Evolutionary conservation across 2,797 vertebrate species (phyloP).

Genomic region (Lindbergichthys nudifrons): DNA sequence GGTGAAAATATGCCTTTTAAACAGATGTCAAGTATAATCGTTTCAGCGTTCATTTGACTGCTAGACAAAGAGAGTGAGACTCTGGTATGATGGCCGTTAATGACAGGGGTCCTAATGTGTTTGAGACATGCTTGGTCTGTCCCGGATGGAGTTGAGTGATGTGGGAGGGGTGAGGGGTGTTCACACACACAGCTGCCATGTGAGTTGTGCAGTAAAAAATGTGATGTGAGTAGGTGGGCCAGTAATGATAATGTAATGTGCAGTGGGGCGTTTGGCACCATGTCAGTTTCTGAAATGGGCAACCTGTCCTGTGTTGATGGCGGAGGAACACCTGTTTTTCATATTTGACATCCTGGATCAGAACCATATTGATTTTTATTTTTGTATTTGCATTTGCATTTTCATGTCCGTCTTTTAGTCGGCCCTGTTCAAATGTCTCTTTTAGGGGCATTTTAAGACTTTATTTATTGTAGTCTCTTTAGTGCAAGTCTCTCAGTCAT

Average conservation of each 20-base stretch:
- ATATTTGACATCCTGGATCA: background rate
- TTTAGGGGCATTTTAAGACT: too few species aligned
- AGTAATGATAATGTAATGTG: slow-evolving; percentile 32
- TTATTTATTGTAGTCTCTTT: too few species aligned
- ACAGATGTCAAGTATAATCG: background rate
- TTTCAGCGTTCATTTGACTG: background rate
- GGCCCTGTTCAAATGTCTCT: too few species aligned
- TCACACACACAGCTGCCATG: slow-evolving; percentile 27
- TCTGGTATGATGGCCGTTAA: slow-evolving; percentile 22
- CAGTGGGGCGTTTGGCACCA: slow-evolving; percentile 39
- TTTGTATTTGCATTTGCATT: too few species aligned
- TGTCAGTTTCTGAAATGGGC: slow-evolving; percentile 14
- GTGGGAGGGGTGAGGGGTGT: background rate
- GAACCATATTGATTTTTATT: background rate
- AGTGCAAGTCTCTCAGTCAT: too few species aligned
- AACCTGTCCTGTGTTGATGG: slow-evolving; percentile 30
- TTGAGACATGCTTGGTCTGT: slow-evolving; percentile 29
- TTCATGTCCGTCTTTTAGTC: background rate
- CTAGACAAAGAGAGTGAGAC: slow-evolving; percentile 1
- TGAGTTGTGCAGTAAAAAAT: slow-evolving; percentile 7
- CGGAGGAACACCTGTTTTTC: slow-evolving; percentile 26
- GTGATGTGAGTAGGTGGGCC: slow-evolving; percentile 2
- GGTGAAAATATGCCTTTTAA: slow-evolving; percentile 2
- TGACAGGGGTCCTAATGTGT: slow-evolving; percentile 20
- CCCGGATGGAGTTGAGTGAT: slow-evolving; percentile 19